phyloP scores from a whole-genome alignment of 1,140 invertebrate species.

The Artemia franciscana region DNA sequence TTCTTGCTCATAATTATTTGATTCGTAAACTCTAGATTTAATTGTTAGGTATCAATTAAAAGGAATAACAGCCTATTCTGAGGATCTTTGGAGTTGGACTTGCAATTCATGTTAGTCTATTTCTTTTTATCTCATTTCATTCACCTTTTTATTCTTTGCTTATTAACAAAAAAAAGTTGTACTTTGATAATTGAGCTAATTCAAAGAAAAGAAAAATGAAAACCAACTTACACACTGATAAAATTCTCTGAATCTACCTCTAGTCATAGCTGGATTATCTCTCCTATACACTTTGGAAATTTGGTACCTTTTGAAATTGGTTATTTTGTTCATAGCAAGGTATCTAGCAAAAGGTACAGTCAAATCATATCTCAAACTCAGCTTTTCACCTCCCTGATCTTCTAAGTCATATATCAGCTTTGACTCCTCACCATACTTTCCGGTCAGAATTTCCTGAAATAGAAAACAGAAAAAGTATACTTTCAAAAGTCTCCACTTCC shows the following conservation, averaged over 20 bases:
- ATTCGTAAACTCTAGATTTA: no score
- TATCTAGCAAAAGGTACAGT: slow-evolving; percentile 93
- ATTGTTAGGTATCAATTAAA: no score
- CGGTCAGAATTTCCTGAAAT: slow-evolving; percentile 77
- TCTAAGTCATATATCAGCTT: slow-evolving; percentile 96
- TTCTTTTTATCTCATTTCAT: no score
- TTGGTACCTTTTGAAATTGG: slow-evolving; percentile 76
- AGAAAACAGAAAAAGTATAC: slow-evolving; percentile 1
- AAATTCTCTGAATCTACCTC: slow-evolving; percentile 90
- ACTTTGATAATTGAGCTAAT: no score
- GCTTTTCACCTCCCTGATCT: slow-evolving; percentile 91
- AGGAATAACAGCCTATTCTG: no score
- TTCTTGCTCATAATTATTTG: no score
- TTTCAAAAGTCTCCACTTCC: background rate
- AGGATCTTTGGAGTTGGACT: no score
- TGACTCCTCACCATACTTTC: slow-evolving; percentile 98
- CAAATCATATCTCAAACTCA: slow-evolving; percentile 68
- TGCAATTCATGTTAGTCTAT: no score
- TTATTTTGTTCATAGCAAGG: slow-evolving; percentile 92
- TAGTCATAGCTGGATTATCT: slow-evolving; percentile 90
- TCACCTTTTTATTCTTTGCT: no score
- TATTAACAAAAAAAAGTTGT: no score
- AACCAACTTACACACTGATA: slow-evolving; percentile 98
- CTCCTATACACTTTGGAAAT: slow-evolving; percentile 89
- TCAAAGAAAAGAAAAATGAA: no score